phyloP scores from a whole-genome alignment of 2,888 invertebrate genomes.

The Apodemia mormo region DNA sequence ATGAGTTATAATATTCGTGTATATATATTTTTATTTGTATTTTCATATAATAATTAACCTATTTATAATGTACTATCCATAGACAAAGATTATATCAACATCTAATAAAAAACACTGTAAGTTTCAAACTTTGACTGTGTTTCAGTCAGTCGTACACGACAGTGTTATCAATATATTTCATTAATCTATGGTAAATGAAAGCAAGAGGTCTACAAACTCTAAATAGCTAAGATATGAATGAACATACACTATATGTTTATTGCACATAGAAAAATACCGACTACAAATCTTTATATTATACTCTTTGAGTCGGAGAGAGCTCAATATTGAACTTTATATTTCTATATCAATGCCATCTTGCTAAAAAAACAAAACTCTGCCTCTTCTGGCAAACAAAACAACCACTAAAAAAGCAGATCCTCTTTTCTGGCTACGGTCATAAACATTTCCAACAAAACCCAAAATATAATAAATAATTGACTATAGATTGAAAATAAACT shows the following conservation, averaged over 20 bases:
- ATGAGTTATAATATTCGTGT: conserved; percentile 77
- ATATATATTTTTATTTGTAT: conserved; percentile 82
- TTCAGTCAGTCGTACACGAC: conserved; percentile 21
- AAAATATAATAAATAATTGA: conserved; percentile 13
- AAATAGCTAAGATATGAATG: conserved; percentile 14
- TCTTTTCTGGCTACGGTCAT: conserved; percentile 5
- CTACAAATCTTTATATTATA: conserved; percentile 14
- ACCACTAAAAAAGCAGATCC: conserved; percentile 1
- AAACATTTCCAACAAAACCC: conserved; percentile 18
- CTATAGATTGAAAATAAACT: conserved; percentile 13
- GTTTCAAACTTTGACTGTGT: conserved; percentile 30
- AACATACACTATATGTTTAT: conserved; percentile 11
- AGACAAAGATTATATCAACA: conserved; percentile 78
- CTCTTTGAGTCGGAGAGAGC: conserved; percentile 18
- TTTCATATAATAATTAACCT: conserved; percentile 71
- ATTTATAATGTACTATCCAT: conserved; percentile 76
- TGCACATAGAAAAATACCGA: conserved; percentile 16
- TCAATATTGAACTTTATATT: conserved; percentile 10
- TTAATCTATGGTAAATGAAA: conserved; percentile 56
- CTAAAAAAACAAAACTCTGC: conserved; percentile 3
- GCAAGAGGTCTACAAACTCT: conserved; percentile 41
- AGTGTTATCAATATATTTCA: conserved; percentile 10
- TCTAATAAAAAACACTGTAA: conserved; percentile 52
- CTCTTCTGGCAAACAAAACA: conserved; percentile 18
- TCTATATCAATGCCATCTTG: background rate